Percentiles rank a stretch among this genome's conserved stretches.
Evolutionary conservation across 2,113 vertebrate species (phyloP).

Genomic region (Catharus fuscescens): DNA sequence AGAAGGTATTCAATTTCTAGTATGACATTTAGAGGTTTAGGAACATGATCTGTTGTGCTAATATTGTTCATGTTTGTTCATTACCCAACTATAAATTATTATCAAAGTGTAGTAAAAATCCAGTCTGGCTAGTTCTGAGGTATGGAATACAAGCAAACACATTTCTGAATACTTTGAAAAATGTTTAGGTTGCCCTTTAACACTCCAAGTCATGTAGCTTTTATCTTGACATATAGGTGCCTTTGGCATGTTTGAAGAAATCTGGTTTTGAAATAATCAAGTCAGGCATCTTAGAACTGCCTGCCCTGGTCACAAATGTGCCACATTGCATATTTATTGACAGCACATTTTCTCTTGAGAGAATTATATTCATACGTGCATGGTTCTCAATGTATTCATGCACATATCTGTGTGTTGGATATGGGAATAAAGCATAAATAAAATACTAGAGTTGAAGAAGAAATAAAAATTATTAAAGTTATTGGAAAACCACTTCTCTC

Average conservation of each 20-base stretch:
- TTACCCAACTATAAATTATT: not conserved
- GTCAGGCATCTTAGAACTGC: not conserved
- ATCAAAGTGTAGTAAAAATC: not conserved
- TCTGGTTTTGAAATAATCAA: slow-evolving; percentile 19
- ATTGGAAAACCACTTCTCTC: not conserved
- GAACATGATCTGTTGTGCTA: not conserved
- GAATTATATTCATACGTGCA: not conserved
- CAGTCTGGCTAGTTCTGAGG: not conserved
- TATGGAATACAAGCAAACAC: not conserved
- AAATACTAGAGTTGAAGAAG: not conserved
- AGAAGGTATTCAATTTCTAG: not conserved
- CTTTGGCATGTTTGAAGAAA: not conserved
- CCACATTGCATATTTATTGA: not conserved
- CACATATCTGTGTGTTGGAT: not conserved
- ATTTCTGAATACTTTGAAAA: not conserved
- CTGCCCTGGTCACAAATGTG: not conserved
- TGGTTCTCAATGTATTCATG: not conserved
- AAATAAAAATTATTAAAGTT: not conserved
- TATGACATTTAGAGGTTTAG: not conserved
- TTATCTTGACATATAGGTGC: not conserved
- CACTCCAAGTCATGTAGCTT: not conserved
- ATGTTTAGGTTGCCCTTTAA: not conserved
- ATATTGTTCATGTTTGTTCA: not conserved
- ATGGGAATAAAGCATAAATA: not conserved
- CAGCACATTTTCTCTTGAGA: not conserved